Conservation (phyloP, 2,113 vertebrate genomes). For the Xenopus borealis region DNA sequence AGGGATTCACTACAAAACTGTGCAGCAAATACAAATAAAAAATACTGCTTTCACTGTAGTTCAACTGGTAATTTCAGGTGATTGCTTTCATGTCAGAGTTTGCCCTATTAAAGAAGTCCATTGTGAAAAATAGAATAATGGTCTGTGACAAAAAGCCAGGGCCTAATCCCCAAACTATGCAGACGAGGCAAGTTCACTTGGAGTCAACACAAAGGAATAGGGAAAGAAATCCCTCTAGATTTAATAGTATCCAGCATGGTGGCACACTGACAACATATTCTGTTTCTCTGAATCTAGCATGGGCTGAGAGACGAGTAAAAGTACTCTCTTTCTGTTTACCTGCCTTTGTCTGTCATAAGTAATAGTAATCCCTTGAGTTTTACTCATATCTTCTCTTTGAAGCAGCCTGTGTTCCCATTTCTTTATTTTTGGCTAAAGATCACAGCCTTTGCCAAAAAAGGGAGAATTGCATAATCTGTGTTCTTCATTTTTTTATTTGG, state of each 20-base stretch:
- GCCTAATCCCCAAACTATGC: conserved; percentile 26
- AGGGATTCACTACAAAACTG: too few species aligned
- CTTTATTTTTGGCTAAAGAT: conserved; percentile 31
- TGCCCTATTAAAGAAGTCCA: background rate
- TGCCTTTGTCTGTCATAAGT: conserved; percentile 23
- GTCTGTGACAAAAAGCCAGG: conserved; percentile 6
- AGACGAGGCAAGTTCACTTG: conserved; percentile 32
- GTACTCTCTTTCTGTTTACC: conserved; percentile 16
- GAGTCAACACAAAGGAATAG: conserved; percentile 17
- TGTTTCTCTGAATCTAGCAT: conserved; percentile 5
- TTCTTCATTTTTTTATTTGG: too few species aligned
- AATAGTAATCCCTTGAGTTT: conserved; percentile 11
- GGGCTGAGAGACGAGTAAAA: background rate
- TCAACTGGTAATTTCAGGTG: background rate
- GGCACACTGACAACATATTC: conserved; percentile 30
- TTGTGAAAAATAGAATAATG: conserved; percentile 26
- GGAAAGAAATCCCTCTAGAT: conserved; percentile 9
- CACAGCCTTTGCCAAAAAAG: conserved; percentile 16
- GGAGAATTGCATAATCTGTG: too few species aligned
- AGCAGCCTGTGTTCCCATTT: conserved; percentile 22
- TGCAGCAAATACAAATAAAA: too few species aligned
- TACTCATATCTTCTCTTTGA: conserved; percentile 20
- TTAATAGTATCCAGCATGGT: conserved; percentile 24
- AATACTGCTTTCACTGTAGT: too few species aligned
- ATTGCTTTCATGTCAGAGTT: conserved; percentile 4